Evolutionary conservation across 2,797 vertebrate genomes (phyloP), one percentile per base, ranked within the genome.

Genomic region (Scyliorhinus canicula): DNA sequence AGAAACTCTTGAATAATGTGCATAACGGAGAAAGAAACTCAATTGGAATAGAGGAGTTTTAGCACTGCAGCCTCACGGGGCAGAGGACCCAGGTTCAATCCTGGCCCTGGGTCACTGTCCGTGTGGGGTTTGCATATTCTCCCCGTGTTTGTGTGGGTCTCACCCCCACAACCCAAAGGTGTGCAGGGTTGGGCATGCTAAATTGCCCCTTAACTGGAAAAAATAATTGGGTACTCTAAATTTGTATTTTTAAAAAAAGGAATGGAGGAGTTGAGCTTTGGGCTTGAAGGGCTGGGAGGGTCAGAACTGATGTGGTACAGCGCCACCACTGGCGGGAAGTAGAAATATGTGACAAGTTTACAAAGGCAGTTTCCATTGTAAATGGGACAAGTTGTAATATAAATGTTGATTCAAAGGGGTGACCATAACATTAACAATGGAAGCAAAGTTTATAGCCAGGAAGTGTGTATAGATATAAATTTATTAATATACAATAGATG

Each of bases 351-450:
- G 84, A 52, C 21, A 50, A 4, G 28, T 55, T 86, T 86, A 86
- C 47, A 14, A 31, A 31, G 26, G 1, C 24, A 26, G 28, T 55
- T 86, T 31, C 50, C 50, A 85, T 52, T 85, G 82, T 52, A 85
- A 85, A 85, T 52, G 11, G 26, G 47, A 24, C 82, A 85, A 55
- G 26, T 86, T 35, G 16, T 26, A 55, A 86, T 86, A 28, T 26
- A 55, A 86, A 5, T 12, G 50, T 86, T 86, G 84, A 86, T 95
- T 50, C 91, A 93, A 44, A 91, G 95, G 93, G 77, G 90, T 74
- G 47, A 93, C 95, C 44, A 85, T 95, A 40, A 95, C 3, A 86
- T 86, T 50, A 86, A 31, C 2, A 26, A 26, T 52, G 26, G 28
- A 86, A 86, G 2, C 74, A 47, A 69, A 0, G 82, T 21, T 60